These are phyloP conservation scores for Vanessa tameamea DNA, from an alignment of 1,140 invertebrate genomes.

Conservation along the genomic window DNA sequence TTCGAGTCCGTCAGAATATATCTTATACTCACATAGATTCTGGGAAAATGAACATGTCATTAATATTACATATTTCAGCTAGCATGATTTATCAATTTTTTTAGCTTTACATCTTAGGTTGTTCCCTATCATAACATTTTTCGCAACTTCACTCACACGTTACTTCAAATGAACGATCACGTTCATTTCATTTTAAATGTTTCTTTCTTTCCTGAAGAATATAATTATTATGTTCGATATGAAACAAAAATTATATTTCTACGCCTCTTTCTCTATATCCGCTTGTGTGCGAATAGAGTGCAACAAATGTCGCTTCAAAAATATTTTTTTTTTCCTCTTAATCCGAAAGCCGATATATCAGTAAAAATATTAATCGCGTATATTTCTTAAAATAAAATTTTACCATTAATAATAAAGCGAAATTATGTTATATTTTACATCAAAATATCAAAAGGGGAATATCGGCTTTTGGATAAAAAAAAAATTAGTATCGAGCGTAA, in stretches of 20 bases:
- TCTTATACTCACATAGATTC: no score
- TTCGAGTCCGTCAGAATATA: no score
- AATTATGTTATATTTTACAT: no score
- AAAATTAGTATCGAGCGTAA: background rate
- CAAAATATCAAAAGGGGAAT: background rate
- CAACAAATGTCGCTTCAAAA: constrained; percentile 23
- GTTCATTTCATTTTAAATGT: constrained; percentile 45
- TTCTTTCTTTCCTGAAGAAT: constrained; percentile 16
- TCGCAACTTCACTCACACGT: constrained; percentile 42
- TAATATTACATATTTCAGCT: constrained; percentile 3
- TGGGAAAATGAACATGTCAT: no score
- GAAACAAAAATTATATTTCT: constrained; percentile 22
- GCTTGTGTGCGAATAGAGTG: constrained; percentile 30
- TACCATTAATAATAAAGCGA: no score
- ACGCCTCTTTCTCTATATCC: constrained; percentile 31
- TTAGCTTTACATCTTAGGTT: constrained; percentile 27
- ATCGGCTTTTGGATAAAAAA: constrained; percentile 11
- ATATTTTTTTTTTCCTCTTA: constrained; percentile 8
- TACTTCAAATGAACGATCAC: constrained; percentile 63
- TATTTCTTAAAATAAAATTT: background rate
- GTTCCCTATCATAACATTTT: constrained; percentile 15
- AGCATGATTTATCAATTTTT: constrained; percentile 27
- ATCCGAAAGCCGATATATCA: constrained; percentile 10
- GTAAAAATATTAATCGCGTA: no score
- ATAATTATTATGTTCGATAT: constrained; percentile 17